Conservation (phyloP, 2,888 invertebrate genomes). For the Eristalinus sepulchralis region DNA sequence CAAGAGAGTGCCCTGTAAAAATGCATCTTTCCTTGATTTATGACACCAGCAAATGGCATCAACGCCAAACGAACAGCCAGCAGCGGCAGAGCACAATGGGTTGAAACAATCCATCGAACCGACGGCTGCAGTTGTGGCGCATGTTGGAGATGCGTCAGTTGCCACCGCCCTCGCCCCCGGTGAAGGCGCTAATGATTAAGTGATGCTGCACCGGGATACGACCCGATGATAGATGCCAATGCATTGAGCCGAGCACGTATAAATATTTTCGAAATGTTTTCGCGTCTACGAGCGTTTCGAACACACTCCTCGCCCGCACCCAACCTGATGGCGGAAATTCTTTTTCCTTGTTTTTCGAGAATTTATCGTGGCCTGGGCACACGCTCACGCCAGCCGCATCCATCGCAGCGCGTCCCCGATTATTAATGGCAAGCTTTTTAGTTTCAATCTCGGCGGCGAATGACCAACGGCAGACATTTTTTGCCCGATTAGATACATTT, state of each 20-base stretch:
- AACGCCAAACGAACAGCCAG: slow-evolving; percentile 5
- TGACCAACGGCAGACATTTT: slow-evolving; percentile 41
- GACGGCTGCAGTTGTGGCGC: not conserved
- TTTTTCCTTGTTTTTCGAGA: slow-evolving; percentile 7
- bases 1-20: slow-evolving; percentile 59
- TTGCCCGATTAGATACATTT: slow-evolving; percentile 55
- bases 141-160: slow-evolving; percentile 54
- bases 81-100: slow-evolving; percentile 35
- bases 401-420: slow-evolving; percentile 1
- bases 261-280: slow-evolving; percentile 52
- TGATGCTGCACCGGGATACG: slow-evolving; percentile 60
- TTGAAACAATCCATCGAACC: slow-evolving; percentile 54
- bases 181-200: slow-evolving; percentile 69
- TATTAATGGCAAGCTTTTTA: slow-evolving; percentile 63
- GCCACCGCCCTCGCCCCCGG: not conserved
- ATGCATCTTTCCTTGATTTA: slow-evolving; percentile 70
- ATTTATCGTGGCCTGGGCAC: slow-evolving; percentile 37
- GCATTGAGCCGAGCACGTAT: slow-evolving; percentile 51
- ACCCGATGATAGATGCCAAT: slow-evolving; percentile 68
- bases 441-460: slow-evolving; percentile 46
- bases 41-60: slow-evolving; percentile 62
- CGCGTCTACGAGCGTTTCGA: not conserved
- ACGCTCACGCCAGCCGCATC: not conserved
- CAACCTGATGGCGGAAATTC: not conserved
- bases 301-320: slow-evolving; percentile 12